phyloP scores from a whole-genome alignment of 2,113 vertebrate genomes.

The Brachypodius melanocephalos region DNA sequence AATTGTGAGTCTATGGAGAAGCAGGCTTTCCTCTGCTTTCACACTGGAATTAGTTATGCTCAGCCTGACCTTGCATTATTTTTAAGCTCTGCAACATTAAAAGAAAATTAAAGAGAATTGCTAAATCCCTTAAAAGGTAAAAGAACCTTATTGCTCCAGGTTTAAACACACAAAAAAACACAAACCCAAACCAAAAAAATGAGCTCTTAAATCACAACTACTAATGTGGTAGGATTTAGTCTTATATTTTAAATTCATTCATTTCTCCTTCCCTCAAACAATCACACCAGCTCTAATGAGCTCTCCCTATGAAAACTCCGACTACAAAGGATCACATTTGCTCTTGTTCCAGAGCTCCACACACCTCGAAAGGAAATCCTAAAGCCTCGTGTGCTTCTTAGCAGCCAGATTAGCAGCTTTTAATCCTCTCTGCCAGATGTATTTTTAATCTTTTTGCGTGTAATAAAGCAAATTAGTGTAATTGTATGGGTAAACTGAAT shows the following conservation, averaged over 20 bases:
- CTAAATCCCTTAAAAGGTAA: conserved; percentile 9
- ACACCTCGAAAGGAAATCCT: conserved; percentile 6
- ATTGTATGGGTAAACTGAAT: background rate
- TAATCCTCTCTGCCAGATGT: conserved; percentile 13
- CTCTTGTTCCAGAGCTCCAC: background rate
- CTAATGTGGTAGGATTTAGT: background rate
- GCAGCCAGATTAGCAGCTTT: background rate
- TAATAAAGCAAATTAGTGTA: conserved; percentile 12
- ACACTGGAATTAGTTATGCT: conserved; percentile 17
- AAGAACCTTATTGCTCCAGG: background rate
- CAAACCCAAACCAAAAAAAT: background rate
- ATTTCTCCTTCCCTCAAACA: conserved; percentile 24
- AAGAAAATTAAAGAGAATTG: background rate
- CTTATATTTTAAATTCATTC: conserved; percentile 42
- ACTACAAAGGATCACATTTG: conserved; percentile 12
- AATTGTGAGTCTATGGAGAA: background rate
- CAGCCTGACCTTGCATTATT: background rate
- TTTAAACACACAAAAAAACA: background rate
- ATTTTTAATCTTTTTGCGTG: background rate
- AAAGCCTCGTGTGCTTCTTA: background rate
- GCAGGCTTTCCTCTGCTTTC: background rate
- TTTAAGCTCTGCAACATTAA: background rate
- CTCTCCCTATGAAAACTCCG: conserved; percentile 25
- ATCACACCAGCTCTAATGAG: conserved; percentile 20
- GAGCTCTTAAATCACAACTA: conserved; percentile 29